phyloP scores from a whole-genome alignment of 1,140 invertebrate genomes.

The Sminthurinus signatus region DNA sequence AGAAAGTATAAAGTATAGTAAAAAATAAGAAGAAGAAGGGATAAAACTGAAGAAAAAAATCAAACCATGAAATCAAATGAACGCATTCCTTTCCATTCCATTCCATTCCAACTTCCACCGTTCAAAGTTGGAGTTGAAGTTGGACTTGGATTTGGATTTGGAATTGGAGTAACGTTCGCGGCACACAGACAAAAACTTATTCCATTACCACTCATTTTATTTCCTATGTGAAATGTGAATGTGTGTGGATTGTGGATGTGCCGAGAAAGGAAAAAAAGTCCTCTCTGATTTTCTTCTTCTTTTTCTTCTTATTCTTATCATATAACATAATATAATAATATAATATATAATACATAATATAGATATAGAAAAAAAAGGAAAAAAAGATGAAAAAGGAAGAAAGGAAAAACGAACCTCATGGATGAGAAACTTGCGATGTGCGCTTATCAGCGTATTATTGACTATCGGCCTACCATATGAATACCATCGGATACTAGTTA shows the following conservation, averaged over 20 bases:
- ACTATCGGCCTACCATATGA: constrained; percentile 72
- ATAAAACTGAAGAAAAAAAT: neutral
- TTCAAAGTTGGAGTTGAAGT: no score
- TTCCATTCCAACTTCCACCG: no score
- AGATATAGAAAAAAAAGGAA: neutral
- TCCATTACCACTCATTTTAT: neutral
- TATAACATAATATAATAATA: no score
- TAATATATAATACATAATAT: no score
- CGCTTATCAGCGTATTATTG: constrained; percentile 63
- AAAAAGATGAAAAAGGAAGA: constrained; percentile 8
- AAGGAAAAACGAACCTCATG: constrained; percentile 61
- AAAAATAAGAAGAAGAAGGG: neutral
- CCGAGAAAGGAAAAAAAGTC: no score
- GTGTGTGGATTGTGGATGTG: no score
- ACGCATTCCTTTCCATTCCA: no score
- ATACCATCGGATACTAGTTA: constrained; percentile 77
- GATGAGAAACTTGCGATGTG: constrained; percentile 72
- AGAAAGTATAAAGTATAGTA: neutral
- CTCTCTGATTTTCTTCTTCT: no score
- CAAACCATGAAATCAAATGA: no score
- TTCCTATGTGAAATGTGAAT: neutral
- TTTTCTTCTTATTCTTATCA: no score
- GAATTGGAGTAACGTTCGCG: no score
- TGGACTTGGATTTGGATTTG: no score
- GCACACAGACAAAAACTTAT: neutral